phyloP scores from a whole-genome alignment of 2,113 vertebrate species.

The Chamaetylas fuelleborni region DNA sequence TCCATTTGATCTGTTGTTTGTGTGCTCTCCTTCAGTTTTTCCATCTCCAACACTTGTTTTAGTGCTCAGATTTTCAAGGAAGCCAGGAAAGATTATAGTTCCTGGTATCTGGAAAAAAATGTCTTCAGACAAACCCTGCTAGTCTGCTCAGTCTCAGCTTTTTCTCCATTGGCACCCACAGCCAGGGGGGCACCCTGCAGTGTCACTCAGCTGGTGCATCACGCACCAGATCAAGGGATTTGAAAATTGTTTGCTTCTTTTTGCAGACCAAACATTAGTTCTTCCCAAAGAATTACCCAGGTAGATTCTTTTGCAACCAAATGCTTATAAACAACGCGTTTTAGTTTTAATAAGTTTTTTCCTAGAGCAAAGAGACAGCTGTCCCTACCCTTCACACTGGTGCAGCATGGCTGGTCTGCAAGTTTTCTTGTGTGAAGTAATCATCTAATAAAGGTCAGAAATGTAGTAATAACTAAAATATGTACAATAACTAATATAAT shows the following conservation, averaged over 20 bases:
- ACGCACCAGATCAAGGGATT: not conserved
- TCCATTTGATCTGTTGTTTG: not conserved
- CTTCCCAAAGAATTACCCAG: not conserved
- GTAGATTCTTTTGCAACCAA: not conserved
- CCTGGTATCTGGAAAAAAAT: conserved; percentile 40
- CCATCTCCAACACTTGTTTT: conserved; percentile 23
- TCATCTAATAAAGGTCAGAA: conserved; percentile 12
- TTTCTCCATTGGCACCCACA: not conserved
- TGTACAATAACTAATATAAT: not conserved
- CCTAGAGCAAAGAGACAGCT: not conserved
- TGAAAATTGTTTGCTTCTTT: not conserved
- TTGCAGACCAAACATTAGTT: not conserved
- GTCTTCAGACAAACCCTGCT: not conserved
- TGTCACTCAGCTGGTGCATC: not conserved
- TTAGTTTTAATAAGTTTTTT: not conserved
- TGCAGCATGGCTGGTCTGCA: accelerated
- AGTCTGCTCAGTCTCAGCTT: not conserved
- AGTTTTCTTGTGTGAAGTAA: not conserved
- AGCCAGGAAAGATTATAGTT: conserved; percentile 39
- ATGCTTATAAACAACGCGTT: not conserved
- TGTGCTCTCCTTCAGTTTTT: conserved; percentile 11
- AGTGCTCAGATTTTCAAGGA: conserved; percentile 28
- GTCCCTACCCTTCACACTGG: accelerated
- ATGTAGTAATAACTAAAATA: conserved; percentile 1
- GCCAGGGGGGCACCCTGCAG: not conserved